A percentile compares a stretch with the other conserved stretches of the same genome.
phyloP scores from a whole-genome alignment of 2,797 vertebrate genomes.

The Graptemys geographica region DNA sequence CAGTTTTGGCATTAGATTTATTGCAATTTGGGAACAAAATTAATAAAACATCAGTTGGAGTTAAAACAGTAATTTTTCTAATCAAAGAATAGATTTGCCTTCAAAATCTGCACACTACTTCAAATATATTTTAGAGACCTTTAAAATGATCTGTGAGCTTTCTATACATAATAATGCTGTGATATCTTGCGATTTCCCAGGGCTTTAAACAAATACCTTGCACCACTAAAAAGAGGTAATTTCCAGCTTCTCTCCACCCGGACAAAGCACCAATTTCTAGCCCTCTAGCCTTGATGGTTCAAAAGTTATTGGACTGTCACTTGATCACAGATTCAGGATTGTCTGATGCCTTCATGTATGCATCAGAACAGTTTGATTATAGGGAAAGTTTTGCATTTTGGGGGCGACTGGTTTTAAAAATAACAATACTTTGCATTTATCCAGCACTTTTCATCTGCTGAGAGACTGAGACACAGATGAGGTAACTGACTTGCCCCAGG shows the following conservation, averaged over 20 bases:
- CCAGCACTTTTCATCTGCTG: neutral
- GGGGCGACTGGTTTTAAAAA: neutral
- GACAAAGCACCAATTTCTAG: neutral
- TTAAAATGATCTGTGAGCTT: neutral
- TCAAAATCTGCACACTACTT: neutral
- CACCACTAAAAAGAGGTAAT: neutral
- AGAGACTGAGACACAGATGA: neutral
- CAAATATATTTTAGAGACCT: neutral
- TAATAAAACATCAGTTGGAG: neutral
- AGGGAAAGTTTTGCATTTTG: conserved; percentile 19
- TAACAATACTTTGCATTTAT: neutral
- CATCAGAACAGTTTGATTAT: neutral
- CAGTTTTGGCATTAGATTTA: neutral
- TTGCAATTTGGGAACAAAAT: neutral
- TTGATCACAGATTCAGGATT: neutral
- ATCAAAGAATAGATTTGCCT: neutral
- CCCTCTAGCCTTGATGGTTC: neutral
- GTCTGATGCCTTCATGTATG: neutral
- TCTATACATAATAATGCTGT: neutral
- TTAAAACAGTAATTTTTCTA: neutral
- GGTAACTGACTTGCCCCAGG: neutral
- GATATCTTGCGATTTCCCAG: neutral
- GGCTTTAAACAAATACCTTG: fast-evolving
- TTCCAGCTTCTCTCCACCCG: neutral
- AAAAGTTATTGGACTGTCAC: neutral